A percentile compares a stretch with the other conserved stretches of the same genome.
Evolutionary conservation across 64 coral and sea anemone species (phyloP).

Genomic region (Acropora tenuis): DNA sequence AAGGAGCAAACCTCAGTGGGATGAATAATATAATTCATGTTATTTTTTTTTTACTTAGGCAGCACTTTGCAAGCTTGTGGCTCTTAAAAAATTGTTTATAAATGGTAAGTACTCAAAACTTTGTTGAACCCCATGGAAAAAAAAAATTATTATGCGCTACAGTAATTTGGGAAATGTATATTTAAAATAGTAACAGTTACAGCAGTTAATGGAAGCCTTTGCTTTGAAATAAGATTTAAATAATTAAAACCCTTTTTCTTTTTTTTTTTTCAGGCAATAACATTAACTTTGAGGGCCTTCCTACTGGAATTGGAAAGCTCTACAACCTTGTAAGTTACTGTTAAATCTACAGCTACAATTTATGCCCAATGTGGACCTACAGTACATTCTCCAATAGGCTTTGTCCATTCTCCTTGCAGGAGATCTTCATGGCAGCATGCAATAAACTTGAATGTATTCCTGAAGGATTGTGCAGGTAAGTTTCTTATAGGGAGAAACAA

Average conservation of each 20-base stretch:
- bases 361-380: not conserved
- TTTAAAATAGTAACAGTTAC: too few species aligned
- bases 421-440: slow-evolving; percentile 95
- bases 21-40: not conserved
- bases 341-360: not conserved
- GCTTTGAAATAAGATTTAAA: too few species aligned
- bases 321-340: slow-evolving; percentile 86
- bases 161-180: too few species aligned
- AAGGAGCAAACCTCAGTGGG: too few species aligned
- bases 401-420: slow-evolving; percentile 48
- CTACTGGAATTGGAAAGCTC: slow-evolving; percentile 94
- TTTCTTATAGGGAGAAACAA: not conserved
- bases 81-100: slow-evolving; percentile 87
- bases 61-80: slow-evolving; percentile 91
- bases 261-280: slow-evolving; percentile 81
- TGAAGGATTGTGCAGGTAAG: slow-evolving; percentile 95
- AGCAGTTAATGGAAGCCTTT: too few species aligned
- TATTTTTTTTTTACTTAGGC: slow-evolving; percentile 27
- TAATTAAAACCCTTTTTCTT: not conserved
- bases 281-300: slow-evolving; percentile 98
- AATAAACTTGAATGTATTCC: slow-evolving; percentile 99
- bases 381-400: not conserved
- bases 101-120: slow-evolving; percentile 73
- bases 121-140: too few species aligned
- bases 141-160: too few species aligned